Evolutionary conservation across 1,140 invertebrate genomes (phyloP), one percentile per base, ranked within the genome.

Genomic region (Aporrectodea caliginosa): DNA sequence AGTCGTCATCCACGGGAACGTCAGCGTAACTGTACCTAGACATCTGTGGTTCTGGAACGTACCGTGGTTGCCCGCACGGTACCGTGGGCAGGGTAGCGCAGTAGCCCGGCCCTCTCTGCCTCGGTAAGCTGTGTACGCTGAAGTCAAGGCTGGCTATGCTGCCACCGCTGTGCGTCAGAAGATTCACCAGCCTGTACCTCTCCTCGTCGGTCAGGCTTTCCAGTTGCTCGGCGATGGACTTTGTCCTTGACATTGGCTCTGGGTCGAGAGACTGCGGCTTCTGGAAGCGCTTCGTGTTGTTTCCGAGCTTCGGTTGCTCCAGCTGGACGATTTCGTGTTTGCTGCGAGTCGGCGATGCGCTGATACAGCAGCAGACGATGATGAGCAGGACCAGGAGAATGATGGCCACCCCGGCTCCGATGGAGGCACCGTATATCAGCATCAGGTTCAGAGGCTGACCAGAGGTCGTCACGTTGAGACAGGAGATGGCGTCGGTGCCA

Each of bases 131-230:
- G 43, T 58, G 6, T 6, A 58, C 6, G 22, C 43, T 58, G 43
- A 12, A 58, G 43, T 58, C 43, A 22, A 58, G 43, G 43, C 43
- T 35, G 33, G 33, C 75, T 31, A 76, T 1, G 29, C 75, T 76
- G 75, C 43, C 27, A 6, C 75, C 29, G 43, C 75, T 76, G 43
- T 68, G 33, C 27, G 75, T 76, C 75, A 76, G 33, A n/a, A 76
- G 35, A 58, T 68, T 76, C 22, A 68, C 35, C 16, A 76, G 75
- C 27, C 31, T 76, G 75, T 58, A 76, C 43, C 35, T 35, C 43
- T 76, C 75, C 75, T 76, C 75, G 16, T 76, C 75, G 1, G 75
- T 76, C 75, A 76, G 33, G 35, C 29, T 2, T 34, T 76, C 35
- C 16, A 76, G 75, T 22, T 58, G 43, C 43, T 58, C 43, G 43